Base-by-base conservation (phyloP, 2,888 invertebrate species). In the Ennomos erosarius region DNA sequence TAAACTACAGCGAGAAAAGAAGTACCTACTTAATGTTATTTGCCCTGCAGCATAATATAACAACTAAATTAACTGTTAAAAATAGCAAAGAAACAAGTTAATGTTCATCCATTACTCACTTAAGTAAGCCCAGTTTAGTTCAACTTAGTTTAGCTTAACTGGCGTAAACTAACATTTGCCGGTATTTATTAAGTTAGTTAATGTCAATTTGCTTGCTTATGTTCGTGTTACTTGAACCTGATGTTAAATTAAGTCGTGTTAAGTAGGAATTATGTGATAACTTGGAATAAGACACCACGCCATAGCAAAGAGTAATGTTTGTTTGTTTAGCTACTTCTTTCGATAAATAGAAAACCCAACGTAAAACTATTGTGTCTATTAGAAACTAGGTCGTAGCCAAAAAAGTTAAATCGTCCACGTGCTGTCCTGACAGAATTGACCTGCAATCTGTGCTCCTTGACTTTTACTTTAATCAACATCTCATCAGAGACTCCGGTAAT, bases 61-160 rank as follows among this genome's bases (percentile, higher is more conserved):
- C 26, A 26, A 26, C 26, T 26, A 26, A 26, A 26, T 26, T 4
- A 26, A 26, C 5, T 26, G 26, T 26, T 26, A 26, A 26, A 26
- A 39, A 13, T 46, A 9, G 42, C 9, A 37, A 26, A 5, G 35
- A 56, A 69, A 67, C 59, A 57, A 69, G 66, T 62, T 70, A 69
- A 68, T 69, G 58, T 58, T 11, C 49, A 8, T 45, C 44, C 67
- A 68, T 75, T 71, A 71, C 68, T 74, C 64, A 68, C 65, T 51
- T 55, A 54, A 63, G 51, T 67, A 62, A 66, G 53, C 26, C 26
- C 26, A 55, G 58, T 65, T 58, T 64, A 68, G 58, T 67, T 26
- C 11, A 43, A 48, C 37, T 48, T 55, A 47, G 11, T 62, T 68
- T 68, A 66, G 57, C 57, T 62, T 53, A 38, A 59, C 60, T 42